Base-by-base conservation (phyloP, 2,797 vertebrate genomes). In the Semaprochilodus insignis region DNA sequence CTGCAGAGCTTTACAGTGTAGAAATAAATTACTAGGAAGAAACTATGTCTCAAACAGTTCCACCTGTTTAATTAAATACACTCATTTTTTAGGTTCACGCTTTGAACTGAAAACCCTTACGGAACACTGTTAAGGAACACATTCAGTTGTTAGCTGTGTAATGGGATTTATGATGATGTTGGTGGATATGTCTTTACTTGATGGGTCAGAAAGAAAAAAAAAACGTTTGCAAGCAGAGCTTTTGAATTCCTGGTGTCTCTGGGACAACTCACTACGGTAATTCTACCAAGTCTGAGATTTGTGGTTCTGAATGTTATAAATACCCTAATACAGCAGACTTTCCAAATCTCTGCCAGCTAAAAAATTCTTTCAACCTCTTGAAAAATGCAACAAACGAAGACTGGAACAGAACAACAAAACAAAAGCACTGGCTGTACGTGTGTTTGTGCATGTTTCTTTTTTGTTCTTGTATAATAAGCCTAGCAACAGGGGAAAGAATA, bases 1-100 rank as follows among this genome's bases (percentile, higher is more conserved):
- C 93, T 90, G 91, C 89, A 86, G 69, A 92, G 92, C 90, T 91
- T 93, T 93, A 93, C 92, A 93, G 92, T 92, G 92, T 94, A 90
- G 90, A 87, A 82, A 91, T 87, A 87, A 91, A 89, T 87, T 90
- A 90, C 80, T 4, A 51, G 78, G 77, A 83, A 89, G 70, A 44
- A 88, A 62, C 54, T 87, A 5, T 31, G 71, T 82, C 81, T 86
- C 70, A 59, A 86, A 85, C 31, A 78, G 83, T 81, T 85, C 17
- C 66, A 34, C 62, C 25, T 48, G 48, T 76, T 76, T 81, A 31
- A 75, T 76, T 77, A 57, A 71, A 19, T 79, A 71, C 44, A 77
- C 52, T 71, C 48, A 48, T 16, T 69, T 67, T 74, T 10, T 54
- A 31, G 59, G 55, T 54, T 73, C 5, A 72, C 51, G 36, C 25